Conservation (phyloP, 2,797 vertebrate species). For the Champsocephalus gunnari region DNA sequence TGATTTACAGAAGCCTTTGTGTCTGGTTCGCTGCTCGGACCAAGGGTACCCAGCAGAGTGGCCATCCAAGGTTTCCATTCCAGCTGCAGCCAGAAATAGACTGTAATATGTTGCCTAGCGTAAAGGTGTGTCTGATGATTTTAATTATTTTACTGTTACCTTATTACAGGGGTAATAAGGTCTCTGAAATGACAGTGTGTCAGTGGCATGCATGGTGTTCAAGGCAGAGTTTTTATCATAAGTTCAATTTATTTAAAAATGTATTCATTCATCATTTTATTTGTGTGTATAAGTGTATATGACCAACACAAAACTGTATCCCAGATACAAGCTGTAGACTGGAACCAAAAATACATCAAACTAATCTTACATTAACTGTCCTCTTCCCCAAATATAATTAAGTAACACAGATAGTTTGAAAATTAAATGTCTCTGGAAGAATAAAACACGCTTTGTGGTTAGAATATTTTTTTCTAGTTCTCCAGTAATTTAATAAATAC, state of each 20-base stretch:
- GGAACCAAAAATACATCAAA: neutral
- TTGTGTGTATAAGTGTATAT: neutral
- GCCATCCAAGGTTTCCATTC: conserved; percentile 3
- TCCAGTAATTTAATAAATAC: neutral
- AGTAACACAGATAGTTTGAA: neutral
- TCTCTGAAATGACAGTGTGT: neutral
- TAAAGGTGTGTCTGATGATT: neutral
- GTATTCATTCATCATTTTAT: neutral
- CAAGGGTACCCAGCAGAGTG: conserved; percentile 13
- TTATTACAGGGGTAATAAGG: neutral
- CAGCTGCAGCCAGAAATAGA: neutral
- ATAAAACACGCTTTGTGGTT: neutral
- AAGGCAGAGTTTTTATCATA: neutral
- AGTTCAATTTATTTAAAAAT: neutral
- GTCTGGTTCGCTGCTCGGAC: conserved; percentile 40
- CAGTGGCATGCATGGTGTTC: neutral
- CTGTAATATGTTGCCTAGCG: neutral
- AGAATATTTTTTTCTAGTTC: neutral
- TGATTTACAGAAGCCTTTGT: conserved; percentile 39
- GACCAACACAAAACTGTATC: neutral
- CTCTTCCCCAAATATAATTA: neutral
- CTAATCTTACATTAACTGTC: neutral
- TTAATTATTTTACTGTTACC: neutral
- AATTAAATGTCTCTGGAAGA: neutral
- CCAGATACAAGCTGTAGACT: neutral